Conservation (phyloP, 2,888 invertebrate species). For the Sepioteuthis lessoniana region DNA sequence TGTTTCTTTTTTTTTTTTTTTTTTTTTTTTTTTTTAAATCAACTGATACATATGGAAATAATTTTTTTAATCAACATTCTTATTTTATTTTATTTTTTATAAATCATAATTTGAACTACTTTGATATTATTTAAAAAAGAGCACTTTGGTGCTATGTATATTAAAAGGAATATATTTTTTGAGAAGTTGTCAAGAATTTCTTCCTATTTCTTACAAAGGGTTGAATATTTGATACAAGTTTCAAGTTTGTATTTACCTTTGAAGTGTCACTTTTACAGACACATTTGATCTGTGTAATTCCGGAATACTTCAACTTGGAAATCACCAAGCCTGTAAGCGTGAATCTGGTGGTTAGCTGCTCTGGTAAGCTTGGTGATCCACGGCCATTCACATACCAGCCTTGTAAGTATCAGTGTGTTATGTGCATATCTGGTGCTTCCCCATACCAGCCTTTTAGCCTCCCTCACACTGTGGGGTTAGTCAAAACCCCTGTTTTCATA, state of each 20-base stretch:
- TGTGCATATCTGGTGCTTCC: slow-evolving; percentile 34
- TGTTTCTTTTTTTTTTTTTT: no score
- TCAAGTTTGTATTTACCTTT: slow-evolving; percentile 42
- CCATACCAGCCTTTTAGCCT: slow-evolving; percentile 53
- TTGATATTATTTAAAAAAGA: slow-evolving; percentile 47
- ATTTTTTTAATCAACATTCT: neutral
- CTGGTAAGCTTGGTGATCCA: slow-evolving; percentile 74
- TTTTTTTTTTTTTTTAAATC: neutral
- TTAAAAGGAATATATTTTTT: neutral
- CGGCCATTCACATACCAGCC: slow-evolving; percentile 73
- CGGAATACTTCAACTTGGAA: slow-evolving; percentile 68
- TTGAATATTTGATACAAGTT: slow-evolving; percentile 33
- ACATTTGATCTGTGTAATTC: slow-evolving; percentile 75
- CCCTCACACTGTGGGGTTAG: slow-evolving; percentile 58
- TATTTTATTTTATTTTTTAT: neutral
- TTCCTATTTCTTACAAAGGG: slow-evolving; percentile 41
- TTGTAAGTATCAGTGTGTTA: slow-evolving; percentile 63
- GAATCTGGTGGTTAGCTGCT: slow-evolving; percentile 73
- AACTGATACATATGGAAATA: neutral
- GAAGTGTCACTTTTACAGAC: slow-evolving; percentile 66
- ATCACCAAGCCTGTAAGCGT: slow-evolving; percentile 66
- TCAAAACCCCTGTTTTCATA: neutral
- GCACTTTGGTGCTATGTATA: neutral
- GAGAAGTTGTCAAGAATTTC: neutral
- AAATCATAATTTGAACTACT: slow-evolving; percentile 24